phyloP scores from a whole-genome alignment of 1,140 invertebrate genomes.

The Ganaspis sp. region DNA sequence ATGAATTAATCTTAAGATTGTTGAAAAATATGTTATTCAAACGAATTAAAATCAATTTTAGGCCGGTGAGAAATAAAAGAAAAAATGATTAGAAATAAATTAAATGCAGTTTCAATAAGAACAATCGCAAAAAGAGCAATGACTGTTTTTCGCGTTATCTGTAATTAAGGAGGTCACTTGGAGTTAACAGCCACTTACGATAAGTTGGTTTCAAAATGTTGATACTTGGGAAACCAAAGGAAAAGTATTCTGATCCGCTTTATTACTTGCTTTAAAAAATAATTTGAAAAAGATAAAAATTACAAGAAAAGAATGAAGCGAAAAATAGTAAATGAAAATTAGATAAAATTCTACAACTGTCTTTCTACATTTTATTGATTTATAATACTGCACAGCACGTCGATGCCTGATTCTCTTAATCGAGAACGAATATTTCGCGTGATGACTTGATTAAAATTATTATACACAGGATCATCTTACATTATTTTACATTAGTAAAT shows the following conservation, averaged over 20 bases:
- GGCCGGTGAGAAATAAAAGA: no score
- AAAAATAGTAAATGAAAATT: background rate
- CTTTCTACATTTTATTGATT: constrained; percentile 64
- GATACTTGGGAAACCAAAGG: background rate
- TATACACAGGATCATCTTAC: constrained; percentile 62
- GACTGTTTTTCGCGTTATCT: background rate
- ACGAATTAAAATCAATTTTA: no score
- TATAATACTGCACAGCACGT: constrained; percentile 71
- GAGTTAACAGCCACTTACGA: background rate
- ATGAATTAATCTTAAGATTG: no score
- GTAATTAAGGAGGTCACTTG: constrained; percentile 1
- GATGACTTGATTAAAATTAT: constrained; percentile 63
- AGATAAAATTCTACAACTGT: constrained; percentile 15
- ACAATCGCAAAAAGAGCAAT: background rate
- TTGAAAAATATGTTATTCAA: no score
- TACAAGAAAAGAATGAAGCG: no score
- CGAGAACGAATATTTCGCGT: constrained; percentile 48
- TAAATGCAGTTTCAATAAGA: background rate
- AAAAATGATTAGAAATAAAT: background rate
- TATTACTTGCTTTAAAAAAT: background rate
- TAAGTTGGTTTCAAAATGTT: background rate
- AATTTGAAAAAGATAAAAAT: background rate
- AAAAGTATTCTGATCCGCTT: background rate
- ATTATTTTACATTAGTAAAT: constrained; percentile 60
- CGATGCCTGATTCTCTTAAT: constrained; percentile 56